These are phyloP conservation scores for Atlantisia rogersi DNA, from an alignment of 2,113 vertebrate species.

Conservation along the genomic window DNA sequence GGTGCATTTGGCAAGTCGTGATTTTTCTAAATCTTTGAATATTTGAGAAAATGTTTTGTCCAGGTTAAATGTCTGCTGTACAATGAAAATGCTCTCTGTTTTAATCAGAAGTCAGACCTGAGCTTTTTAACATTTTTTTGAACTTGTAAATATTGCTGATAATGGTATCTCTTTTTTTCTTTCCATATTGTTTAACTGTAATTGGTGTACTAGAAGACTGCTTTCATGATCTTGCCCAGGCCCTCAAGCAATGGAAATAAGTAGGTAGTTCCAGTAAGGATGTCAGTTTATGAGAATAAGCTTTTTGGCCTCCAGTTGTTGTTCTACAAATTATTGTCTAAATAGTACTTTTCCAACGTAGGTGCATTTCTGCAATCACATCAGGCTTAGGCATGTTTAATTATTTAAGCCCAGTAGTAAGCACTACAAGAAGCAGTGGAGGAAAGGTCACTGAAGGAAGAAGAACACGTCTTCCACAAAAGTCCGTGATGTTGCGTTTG, in stretches of 20 bases:
- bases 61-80: neutral
- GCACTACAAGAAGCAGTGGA: neutral
- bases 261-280: neutral
- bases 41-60: neutral
- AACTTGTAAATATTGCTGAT: neutral
- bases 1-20: neutral
- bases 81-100: neutral
- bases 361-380: neutral
- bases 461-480: neutral
- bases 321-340: neutral
- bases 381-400: neutral
- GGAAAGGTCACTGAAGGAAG: conserved; percentile 1
- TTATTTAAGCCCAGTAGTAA: neutral
- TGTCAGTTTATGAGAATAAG: neutral
- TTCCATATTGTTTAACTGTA: neutral
- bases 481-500: neutral
- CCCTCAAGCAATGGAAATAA: neutral
- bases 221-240: neutral
- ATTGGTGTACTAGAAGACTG: neutral
- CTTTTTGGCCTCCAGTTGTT: conserved; percentile 18
- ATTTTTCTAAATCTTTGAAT: neutral
- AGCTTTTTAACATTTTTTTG: neutral
- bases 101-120: neutral
- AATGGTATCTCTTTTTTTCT: neutral
- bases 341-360: neutral